Base-by-base conservation (phyloP, 2,113 vertebrate genomes). In the Grammomys surdaster region DNA sequence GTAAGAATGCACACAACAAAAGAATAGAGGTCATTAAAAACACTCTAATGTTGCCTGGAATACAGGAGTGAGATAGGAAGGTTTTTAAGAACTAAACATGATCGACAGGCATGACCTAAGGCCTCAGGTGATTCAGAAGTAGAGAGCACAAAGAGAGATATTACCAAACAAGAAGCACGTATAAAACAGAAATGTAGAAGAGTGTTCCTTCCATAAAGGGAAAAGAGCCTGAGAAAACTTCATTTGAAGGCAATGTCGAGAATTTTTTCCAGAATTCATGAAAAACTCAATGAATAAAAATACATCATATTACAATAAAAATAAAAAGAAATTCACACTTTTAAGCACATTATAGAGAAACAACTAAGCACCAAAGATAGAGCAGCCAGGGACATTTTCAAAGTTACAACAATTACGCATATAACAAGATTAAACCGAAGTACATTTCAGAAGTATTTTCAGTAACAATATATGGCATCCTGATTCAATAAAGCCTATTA, bases 211-310 rank as follows among this genome's bases (percentile, higher is more conserved):
- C 75, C 10, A 48, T 28, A 60, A 48, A 6, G 40, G 85, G 19
- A 91, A 63, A 10, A 70, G 31, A 86, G 13, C 54, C 76, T 1
- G 58, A 33, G 86, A 81, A 46, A 95, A 82, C 9, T 72, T 36
- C 46, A 88, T 81, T 91, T 95, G 54, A 94, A 96, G 51, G 60
- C 28, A 81, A 76, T 9, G 11, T 28, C 1, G 87, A 46, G 24
- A 89, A 31, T 60, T 51, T 91, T 88, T 93, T 87, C 88, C 75
- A 93, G 19, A 63, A 72, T 17, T 72, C 31, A 63, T 76, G 31
- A 93, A 89, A 95, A 94, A 80, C 4, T 20, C 65, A 86, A 90
- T 46, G 91, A n/a, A 90, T 28, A 91, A 2, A 90, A 54, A 88
- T 51, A 73, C 17, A 67, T 19, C 65, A 76, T n/a, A 82, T 5